A percentile compares a stretch with the other conserved stretches of the same genome.
phyloP scores from a whole-genome alignment of 2,797 vertebrate species.

The Trichosurus vulpecula region DNA sequence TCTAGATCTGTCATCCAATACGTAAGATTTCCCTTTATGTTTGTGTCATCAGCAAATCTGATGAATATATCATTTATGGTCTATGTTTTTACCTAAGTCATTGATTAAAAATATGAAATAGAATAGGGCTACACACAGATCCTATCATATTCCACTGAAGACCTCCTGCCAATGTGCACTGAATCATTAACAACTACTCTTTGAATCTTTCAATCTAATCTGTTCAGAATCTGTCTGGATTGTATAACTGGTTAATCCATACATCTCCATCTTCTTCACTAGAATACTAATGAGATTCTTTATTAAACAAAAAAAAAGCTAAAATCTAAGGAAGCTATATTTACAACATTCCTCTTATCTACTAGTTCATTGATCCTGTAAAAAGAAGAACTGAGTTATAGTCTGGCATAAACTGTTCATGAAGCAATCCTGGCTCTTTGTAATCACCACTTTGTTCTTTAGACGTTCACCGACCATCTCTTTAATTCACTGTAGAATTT shows the following conservation, averaged over 20 bases:
- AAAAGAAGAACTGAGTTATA: background rate
- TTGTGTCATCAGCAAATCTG: background rate
- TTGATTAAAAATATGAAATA: background rate
- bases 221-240: background rate
- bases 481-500: background rate
- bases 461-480: background rate
- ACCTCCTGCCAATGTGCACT: background rate
- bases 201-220: background rate
- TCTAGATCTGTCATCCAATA: no score
- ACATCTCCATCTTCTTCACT: background rate
- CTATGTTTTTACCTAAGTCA: background rate
- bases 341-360: background rate
- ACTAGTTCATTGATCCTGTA: background rate
- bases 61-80: background rate
- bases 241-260: background rate
- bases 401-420: background rate
- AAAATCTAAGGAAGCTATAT: background rate
- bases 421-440: background rate
- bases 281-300: background rate
- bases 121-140: background rate
- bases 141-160: background rate
- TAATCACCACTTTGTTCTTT: background rate
- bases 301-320: background rate
- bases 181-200: background rate
- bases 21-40: background rate